Percentiles rank a stretch among this genome's conserved stretches.
Evolutionary conservation across 2,797 vertebrate species (phyloP).

Genomic region (Gymnocypris eckloni): DNA sequence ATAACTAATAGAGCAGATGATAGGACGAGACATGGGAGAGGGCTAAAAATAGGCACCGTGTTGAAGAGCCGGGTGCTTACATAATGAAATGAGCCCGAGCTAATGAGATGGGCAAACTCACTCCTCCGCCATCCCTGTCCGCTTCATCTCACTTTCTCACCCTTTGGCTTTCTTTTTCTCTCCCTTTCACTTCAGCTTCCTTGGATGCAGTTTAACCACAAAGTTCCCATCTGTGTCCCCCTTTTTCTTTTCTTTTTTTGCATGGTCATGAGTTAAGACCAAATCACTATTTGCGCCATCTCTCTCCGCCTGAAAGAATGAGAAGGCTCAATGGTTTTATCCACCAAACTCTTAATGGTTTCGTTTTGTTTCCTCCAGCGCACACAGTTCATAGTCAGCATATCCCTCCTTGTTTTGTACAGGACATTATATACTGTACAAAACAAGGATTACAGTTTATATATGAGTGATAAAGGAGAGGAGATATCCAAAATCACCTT

Average conservation of each 20-base stretch:
- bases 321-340: background rate
- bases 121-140: slow-evolving; percentile 20
- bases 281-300: slow-evolving; percentile 25
- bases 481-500: too few relatives aligned
- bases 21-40: slow-evolving; percentile 47
- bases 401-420: background rate
- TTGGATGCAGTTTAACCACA: slow-evolving; percentile 22
- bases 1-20: slow-evolving; percentile 57
- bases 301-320: background rate
- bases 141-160: slow-evolving; percentile 51
- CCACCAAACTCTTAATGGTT: slow-evolving; percentile 21
- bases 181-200: slow-evolving; percentile 14
- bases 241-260: background rate
- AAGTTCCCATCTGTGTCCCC: slow-evolving; percentile 1
- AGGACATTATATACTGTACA: background rate
- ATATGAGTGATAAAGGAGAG: too few relatives aligned
- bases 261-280: slow-evolving; percentile 25
- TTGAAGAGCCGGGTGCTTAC: slow-evolving; percentile 63
- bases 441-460: too few relatives aligned
- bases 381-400: background rate
- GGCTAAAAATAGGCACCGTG: slow-evolving; percentile 53
- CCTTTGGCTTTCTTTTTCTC: slow-evolving; percentile 28
- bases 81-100: slow-evolving; percentile 74
- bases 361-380: background rate
- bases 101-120: slow-evolving; percentile 74